Evolutionary conservation across 2,797 vertebrate species (phyloP), one percentile per base, ranked within the genome.

Genomic region (Xerus rutilus): DNA sequence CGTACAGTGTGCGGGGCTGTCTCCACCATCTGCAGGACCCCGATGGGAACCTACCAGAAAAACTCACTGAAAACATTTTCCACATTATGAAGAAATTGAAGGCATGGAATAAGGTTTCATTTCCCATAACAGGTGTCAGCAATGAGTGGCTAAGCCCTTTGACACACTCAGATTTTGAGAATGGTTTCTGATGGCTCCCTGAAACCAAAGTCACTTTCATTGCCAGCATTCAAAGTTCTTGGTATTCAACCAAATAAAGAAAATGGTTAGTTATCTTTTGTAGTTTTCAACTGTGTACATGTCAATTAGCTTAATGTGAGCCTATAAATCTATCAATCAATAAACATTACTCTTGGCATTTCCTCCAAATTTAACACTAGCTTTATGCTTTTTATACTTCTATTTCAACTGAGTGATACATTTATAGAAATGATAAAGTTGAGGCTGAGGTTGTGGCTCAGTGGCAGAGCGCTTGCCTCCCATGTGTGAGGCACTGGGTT

Each of bases 101-200:
- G 59, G 54, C 18, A 7, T 0, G 14, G 69, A 59, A 39, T 14
- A 59, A 52, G 43, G 21, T 35, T 72, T 94, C 43, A 59, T 54
- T 54, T 79, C 57, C 30, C 83, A 57, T 0, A 28, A 20, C 2
- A 47, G 47, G 64, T 5, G 20, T 59, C 21, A 84, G 52, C 20
- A n/a, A 1, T 0, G 7, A 35, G 23, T 30, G 30, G 43, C 6
- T 21, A 15, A 65, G 5, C 14, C 30, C 35, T 8, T 1, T 1
- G 11, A 76, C 13, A 8, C 0, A 5, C 9, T 65, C 45, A 17
- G 25, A 7, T 52, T 74, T 23, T 32, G 18, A 73, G 28, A 57
- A 35, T 5, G 54, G 14, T 17, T 93, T 65, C 47, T n/a, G 43
- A 11, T 35, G 35, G 17, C 35, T 84, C 54, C 49, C 14, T 25